These are phyloP conservation scores for Cyclargus thomasi DNA, from an alignment of 1,140 invertebrate genomes.

Conservation along the genomic window DNA sequence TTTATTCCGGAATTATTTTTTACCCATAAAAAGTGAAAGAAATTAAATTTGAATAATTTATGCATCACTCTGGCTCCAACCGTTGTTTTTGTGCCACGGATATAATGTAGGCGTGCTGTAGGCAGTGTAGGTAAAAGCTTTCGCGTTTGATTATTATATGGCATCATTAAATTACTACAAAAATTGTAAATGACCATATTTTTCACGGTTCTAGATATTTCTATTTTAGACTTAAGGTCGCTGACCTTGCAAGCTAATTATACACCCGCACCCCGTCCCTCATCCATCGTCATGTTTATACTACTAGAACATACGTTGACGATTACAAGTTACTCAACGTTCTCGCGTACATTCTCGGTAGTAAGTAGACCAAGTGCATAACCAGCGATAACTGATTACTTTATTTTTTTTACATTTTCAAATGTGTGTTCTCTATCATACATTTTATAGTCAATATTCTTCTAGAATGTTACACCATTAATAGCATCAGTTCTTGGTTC, in stretches of 20 bases:
- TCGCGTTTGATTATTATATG: background rate
- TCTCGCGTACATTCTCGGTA: background rate
- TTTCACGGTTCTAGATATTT: background rate
- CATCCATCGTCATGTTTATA: constrained; percentile 4
- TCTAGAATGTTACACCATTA: too few relatives aligned
- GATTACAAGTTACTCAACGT: constrained; percentile 1
- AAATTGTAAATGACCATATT: background rate
- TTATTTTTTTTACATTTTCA: background rate
- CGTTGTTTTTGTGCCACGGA: background rate
- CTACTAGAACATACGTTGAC: constrained; percentile 16
- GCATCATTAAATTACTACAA: background rate
- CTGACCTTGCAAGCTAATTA: constrained; percentile 7
- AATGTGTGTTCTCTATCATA: constrained; percentile 18
- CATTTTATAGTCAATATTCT: too few relatives aligned
- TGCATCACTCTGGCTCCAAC: background rate
- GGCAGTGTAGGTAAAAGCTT: too few relatives aligned
- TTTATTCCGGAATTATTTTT: too few relatives aligned
- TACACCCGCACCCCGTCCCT: background rate
- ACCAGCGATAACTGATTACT: background rate
- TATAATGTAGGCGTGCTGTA: background rate
- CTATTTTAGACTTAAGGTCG: constrained; percentile 2
- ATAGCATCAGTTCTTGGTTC: too few relatives aligned
- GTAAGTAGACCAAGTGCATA: background rate
- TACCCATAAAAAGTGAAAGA: background rate
- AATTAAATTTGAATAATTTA: background rate